Conservation (phyloP, 2,113 vertebrate genomes). For the Eclectus roratus region DNA sequence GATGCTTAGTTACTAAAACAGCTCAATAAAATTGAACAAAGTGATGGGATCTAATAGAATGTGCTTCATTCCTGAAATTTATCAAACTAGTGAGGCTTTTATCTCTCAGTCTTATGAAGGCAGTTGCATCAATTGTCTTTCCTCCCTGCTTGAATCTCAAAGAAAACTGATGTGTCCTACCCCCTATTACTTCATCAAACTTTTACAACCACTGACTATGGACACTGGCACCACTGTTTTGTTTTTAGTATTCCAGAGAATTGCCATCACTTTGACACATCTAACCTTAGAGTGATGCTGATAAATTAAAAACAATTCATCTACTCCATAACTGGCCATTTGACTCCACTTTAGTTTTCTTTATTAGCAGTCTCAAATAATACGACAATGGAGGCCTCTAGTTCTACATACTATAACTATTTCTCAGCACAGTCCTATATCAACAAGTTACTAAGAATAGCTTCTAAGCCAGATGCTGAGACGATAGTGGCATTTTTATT, state of each 20-base stretch:
- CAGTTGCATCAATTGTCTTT: not conserved
- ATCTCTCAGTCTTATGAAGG: not conserved
- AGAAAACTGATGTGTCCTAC: not conserved
- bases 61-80: not conserved
- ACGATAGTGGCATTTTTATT: not conserved
- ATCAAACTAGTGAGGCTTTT: not conserved
- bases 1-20: not conserved
- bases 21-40: not conserved
- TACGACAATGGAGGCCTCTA: not conserved
- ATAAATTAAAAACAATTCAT: not conserved
- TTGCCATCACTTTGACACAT: not conserved
- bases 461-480: not conserved
- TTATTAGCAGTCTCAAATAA: not conserved
- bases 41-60: not conserved
- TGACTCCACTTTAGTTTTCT: not conserved
- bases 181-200: not conserved
- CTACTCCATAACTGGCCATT: not conserved
- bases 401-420: not conserved
- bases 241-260: not conserved
- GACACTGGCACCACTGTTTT: not conserved
- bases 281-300: not conserved
- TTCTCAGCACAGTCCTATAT: not conserved
- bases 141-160: not conserved
- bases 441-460: not conserved
- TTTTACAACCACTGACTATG: not conserved